phyloP scores from a whole-genome alignment of 2,888 invertebrate genomes.

The Drosophila acutilabella region DNA sequence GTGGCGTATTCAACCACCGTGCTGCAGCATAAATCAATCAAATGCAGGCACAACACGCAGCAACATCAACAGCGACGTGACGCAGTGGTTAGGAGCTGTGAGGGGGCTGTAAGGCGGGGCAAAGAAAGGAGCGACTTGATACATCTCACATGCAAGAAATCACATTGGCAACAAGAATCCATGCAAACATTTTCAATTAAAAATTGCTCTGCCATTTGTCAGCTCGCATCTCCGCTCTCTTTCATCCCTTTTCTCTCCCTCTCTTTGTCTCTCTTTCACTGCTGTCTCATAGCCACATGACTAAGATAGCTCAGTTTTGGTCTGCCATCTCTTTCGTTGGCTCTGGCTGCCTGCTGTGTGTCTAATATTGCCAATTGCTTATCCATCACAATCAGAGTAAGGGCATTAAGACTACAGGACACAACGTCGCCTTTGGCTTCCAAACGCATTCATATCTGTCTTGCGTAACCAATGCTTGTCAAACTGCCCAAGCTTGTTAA shows the following conservation, averaged over 20 bases:
- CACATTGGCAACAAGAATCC: constrained; percentile 76
- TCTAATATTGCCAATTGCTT: constrained; percentile 73
- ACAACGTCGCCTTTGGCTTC: constrained; percentile 64
- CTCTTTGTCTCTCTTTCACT: neutral
- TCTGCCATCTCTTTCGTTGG: neutral
- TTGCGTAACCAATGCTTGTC: constrained; percentile 22
- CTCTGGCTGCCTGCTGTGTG: constrained; percentile 25
- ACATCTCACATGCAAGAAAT: constrained; percentile 46
- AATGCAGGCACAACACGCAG: constrained; percentile 73
- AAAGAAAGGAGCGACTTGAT: neutral
- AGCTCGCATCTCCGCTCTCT: constrained; percentile 21
- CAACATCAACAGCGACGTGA: constrained; percentile 32
- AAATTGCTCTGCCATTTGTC: constrained; percentile 78
- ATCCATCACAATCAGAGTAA: constrained; percentile 78
- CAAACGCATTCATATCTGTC: constrained; percentile 61
- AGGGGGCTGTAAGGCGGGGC: rapidly evolving
- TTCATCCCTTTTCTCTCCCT: neutral
- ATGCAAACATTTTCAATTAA: constrained; percentile 79
- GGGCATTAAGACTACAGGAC: constrained; percentile 54
- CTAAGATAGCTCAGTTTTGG: too few relatives aligned
- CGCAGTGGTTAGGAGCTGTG: neutral
- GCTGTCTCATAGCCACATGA: neutral
- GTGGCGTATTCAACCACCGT: constrained; percentile 25
- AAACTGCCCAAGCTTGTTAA: constrained; percentile 40
- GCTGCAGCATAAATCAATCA: constrained; percentile 71